Conservation (phyloP, 2,113 vertebrate species). For the Carettochelys insculpta region DNA sequence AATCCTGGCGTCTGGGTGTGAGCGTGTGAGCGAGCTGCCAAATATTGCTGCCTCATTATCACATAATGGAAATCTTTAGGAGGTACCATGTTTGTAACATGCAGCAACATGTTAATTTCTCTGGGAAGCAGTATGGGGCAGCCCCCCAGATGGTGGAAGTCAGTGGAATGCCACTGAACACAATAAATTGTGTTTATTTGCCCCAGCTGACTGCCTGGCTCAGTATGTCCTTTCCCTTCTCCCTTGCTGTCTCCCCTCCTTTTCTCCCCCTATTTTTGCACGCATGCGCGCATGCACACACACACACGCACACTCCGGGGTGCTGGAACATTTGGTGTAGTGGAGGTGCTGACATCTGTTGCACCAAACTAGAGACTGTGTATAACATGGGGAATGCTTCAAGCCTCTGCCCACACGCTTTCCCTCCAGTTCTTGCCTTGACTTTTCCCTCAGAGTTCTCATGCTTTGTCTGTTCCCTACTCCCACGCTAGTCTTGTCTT, state of each 20-base stretch:
- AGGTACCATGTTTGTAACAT: neutral
- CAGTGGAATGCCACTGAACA: neutral
- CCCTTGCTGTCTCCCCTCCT: neutral
- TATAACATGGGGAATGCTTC: too few relatives aligned
- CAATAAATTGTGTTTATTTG: neutral
- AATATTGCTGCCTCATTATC: neutral
- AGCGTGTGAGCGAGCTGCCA: neutral
- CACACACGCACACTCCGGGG: too few relatives aligned
- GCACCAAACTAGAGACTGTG: too few relatives aligned
- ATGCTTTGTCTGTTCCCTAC: neutral
- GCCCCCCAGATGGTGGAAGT: neutral
- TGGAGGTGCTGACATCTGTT: too few relatives aligned
- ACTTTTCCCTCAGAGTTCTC: neutral
- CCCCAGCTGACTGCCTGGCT: neutral
- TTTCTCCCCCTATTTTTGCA: neutral
- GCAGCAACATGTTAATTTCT: conserved; percentile 22
- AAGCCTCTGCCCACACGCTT: too few relatives aligned
- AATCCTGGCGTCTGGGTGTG: neutral
- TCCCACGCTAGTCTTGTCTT: neutral
- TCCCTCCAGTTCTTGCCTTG: neutral
- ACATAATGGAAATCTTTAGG: neutral
- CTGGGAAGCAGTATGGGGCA: neutral
- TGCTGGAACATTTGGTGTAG: too few relatives aligned
- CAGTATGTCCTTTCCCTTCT: neutral
- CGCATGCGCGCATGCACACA: neutral